Conservation (phyloP, 2,888 invertebrate species). For the Cephus pygmeus region DNA sequence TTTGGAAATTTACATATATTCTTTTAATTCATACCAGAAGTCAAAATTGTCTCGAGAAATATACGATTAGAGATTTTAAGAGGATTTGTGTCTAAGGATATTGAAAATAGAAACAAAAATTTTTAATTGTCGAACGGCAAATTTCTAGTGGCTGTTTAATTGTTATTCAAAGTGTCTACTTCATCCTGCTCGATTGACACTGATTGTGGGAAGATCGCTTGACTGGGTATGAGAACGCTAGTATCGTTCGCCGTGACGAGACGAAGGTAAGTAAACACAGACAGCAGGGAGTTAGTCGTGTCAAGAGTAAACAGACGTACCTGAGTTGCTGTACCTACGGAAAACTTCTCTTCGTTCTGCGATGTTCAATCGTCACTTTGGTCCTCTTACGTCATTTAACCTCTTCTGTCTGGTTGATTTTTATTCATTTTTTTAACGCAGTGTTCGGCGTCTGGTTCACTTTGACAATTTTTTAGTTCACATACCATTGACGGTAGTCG, state of each 20-base stretch:
- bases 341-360: not conserved
- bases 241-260: not conserved
- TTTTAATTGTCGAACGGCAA: not conserved
- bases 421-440: not conserved
- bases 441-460: not conserved
- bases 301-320: not conserved
- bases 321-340: not conserved
- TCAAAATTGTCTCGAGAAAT: not conserved
- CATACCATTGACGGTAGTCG: not conserved
- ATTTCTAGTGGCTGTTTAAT: not conserved
- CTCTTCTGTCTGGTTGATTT: not conserved
- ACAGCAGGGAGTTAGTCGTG: not conserved
- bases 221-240: not conserved
- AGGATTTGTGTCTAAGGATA: not conserved
- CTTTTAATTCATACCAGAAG: not conserved
- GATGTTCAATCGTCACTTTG: not conserved
- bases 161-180: not conserved
- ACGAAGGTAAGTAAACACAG: not conserved
- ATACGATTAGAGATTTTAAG: no score
- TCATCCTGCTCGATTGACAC: not conserved
- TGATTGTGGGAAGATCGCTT: not conserved
- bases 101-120: not conserved
- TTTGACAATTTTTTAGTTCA: not conserved
- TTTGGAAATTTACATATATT: not conserved
- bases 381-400: not conserved